Base-by-base conservation (phyloP, 2,113 vertebrate species). In the Neoarius graeffei region DNA sequence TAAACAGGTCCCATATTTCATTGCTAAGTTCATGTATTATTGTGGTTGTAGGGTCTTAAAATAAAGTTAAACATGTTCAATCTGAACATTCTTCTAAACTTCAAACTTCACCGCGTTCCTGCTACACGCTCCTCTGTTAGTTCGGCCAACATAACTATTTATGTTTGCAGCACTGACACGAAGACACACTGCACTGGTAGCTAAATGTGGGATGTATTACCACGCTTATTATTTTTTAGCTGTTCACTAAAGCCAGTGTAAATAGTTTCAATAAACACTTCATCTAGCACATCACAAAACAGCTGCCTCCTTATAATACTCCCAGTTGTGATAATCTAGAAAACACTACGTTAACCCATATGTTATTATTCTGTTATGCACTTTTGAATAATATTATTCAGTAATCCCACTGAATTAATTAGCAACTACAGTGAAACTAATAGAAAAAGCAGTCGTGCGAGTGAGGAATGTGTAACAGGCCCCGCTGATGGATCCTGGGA, bases 1-100 rank as follows among this genome's bases (percentile, higher is more conserved):
- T 88, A 88, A 83, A 77, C 3, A 50, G 81, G 79, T 56, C 42
- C 20, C 50, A 66, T 48, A 86, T 30, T 76, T 74, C 66, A 57
- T 19, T 54, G 35, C 27, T 76, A 64, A 35, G 5, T 80, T 82
- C 74, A 57, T 59, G 7, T 23, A 23, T 2, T 60, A 7, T 23
- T 66, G 25, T 62, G 25, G 9, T 19, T 77, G 57, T n/a, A 9
- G 14, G 23, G 59, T 23, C 30, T 74, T 20, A 48, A 35, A 67
- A 84, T 67, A 42, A 69, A 54, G 64, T 57, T 10, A 23, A 74
- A 42, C 3, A 4, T 60, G n/a, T 85, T 57, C 3, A 59, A 13
- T 23, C 14, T 15, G 35, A 76, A 27, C 73, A 77, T 42, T 81
- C 56, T 60, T 30, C 30, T 60, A 59, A 54, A 59, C 54, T 59